Evolutionary conservation across 2,113 vertebrate species (phyloP).

Genomic region (Marmota flaviventris): DNA sequence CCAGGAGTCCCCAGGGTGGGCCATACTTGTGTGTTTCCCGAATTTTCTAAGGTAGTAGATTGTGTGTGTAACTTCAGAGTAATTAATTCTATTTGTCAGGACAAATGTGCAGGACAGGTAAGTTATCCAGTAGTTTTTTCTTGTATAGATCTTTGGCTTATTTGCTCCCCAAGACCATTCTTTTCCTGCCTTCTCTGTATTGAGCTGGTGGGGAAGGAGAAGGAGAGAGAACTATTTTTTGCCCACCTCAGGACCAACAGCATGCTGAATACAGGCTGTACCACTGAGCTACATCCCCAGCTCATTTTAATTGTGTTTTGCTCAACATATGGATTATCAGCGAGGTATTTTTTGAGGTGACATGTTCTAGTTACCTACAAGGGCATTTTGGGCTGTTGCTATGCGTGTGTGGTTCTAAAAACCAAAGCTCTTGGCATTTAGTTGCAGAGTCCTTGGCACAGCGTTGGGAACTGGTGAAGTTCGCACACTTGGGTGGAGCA

Average conservation of each 20-base stretch:
- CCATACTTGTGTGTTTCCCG: no score
- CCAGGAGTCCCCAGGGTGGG: no score
- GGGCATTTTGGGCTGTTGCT: not conserved
- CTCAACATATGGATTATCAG: not conserved
- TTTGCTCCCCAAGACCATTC: not conserved
- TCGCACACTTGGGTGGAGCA: not conserved
- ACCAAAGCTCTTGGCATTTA: accelerated
- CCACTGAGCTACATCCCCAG: not conserved
- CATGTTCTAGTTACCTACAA: not conserved
- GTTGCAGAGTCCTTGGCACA: not conserved
- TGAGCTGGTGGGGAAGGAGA: no score
- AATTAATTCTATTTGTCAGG: no score
- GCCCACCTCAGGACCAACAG: no score
- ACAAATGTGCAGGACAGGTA: not conserved
- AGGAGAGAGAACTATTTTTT: not conserved
- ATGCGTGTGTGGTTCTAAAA: no score
- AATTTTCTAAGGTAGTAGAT: no score
- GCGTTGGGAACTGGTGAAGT: no score
- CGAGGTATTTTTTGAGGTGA: not conserved
- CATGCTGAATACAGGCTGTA: no score
- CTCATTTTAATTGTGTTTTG: not conserved
- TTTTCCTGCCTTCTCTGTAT: not conserved
- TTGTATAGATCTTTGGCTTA: not conserved
- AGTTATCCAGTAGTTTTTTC: not conserved
- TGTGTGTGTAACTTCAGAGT: no score